A percentile compares a stretch with the other conserved stretches of the same genome.
phyloP scores from a whole-genome alignment of 2,797 vertebrate genomes.

The Pseudochromis fuscus region DNA sequence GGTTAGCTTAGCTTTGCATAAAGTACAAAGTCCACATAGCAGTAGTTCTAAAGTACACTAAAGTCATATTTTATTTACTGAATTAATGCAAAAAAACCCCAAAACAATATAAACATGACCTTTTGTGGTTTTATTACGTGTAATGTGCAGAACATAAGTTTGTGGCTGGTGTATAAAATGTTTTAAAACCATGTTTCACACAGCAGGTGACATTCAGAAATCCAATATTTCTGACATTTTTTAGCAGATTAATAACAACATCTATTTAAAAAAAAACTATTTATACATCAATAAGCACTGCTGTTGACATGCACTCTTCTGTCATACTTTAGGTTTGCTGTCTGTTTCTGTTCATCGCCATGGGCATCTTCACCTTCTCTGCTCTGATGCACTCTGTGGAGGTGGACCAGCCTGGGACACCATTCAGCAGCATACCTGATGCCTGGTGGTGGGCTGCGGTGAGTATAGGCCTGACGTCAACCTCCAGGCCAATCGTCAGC shows the following conservation, averaged over 20 bases:
- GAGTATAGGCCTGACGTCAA: slow-evolving; percentile 66
- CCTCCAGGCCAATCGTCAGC: accelerated
- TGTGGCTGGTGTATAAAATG: too few relatives aligned
- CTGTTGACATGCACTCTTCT: slow-evolving; percentile 19
- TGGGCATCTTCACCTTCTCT: slow-evolving; percentile 95
- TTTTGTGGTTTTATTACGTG: not conserved
- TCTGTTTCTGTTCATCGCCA: slow-evolving; percentile 92
- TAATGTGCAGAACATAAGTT: not conserved
- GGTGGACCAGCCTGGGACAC: slow-evolving; percentile 89
- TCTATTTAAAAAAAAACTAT: too few relatives aligned
- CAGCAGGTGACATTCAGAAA: not conserved
- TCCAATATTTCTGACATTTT: too few relatives aligned
- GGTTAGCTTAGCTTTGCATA: not conserved
- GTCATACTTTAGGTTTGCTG: slow-evolving; percentile 87
- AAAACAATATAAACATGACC: too few relatives aligned
- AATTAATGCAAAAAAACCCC: not conserved
- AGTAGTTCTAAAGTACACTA: not conserved
- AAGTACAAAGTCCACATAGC: not conserved
- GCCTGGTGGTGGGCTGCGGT: slow-evolving; percentile 97
- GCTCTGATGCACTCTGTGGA: slow-evolving; percentile 94
- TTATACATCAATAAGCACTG: not conserved
- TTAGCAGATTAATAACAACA: too few relatives aligned
- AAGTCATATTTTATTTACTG: not conserved
- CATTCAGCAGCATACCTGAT: slow-evolving; percentile 93
- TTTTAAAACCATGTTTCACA: not conserved